phyloP scores from a whole-genome alignment of 1,140 invertebrate species.

The Drosophila teissieri region DNA sequence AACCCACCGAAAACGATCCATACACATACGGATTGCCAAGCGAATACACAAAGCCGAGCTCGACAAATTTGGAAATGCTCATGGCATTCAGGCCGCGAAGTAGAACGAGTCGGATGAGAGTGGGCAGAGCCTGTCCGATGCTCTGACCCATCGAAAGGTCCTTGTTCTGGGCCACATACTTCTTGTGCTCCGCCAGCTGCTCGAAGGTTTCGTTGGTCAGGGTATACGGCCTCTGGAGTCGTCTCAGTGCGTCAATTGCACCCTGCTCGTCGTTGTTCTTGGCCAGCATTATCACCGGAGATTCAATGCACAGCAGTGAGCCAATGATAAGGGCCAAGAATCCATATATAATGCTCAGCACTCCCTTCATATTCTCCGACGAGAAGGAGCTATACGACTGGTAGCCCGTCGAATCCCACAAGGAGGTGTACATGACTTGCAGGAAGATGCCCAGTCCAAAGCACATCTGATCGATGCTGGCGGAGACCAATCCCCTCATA shows the following conservation, averaged over 20 bases:
- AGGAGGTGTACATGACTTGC: conserved; percentile 38
- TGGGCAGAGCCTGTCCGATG: conserved; percentile 43
- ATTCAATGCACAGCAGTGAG: conserved; percentile 51
- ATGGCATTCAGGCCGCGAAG: conserved; percentile 50
- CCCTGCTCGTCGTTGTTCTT: conserved; percentile 51
- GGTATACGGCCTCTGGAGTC: conserved; percentile 51
- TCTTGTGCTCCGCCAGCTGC: conserved; percentile 66
- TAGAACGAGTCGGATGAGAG: conserved; percentile 25
- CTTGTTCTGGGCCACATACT: conserved; percentile 59
- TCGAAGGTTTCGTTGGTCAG: conserved; percentile 60
- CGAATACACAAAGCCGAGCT: neutral
- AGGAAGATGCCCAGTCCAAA: conserved; percentile 45
- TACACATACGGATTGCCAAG: accelerated
- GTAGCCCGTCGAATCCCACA: conserved; percentile 11
- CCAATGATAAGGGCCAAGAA: conserved; percentile 38
- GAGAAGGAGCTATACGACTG: conserved; percentile 18
- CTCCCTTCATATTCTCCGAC: conserved; percentile 49
- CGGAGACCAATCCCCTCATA: conserved; percentile 38
- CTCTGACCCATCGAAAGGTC: conserved; percentile 37
- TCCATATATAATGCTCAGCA: conserved; percentile 48
- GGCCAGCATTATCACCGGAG: conserved; percentile 57
- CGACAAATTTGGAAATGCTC: conserved; percentile 31
- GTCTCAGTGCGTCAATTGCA: conserved; percentile 53
- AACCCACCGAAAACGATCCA: neutral
- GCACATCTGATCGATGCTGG: conserved; percentile 48